Conservation (phyloP, 2,113 vertebrate genomes). For the Ochotona princeps region DNA sequence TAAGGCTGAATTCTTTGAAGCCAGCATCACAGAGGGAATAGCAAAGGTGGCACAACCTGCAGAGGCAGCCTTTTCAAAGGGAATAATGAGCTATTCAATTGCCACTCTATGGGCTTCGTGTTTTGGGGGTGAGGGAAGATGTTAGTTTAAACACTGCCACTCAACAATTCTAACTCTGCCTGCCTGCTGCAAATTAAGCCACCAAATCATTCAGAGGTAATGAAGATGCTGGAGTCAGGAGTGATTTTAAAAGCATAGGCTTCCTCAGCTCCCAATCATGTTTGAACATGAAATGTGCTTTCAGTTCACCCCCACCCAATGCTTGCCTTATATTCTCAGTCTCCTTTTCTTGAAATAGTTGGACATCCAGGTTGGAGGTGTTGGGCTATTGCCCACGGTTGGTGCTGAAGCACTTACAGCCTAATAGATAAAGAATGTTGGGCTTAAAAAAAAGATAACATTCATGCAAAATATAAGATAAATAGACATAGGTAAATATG, state of each 20-base stretch:
- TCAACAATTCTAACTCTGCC: slow-evolving; percentile 42
- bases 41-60: slow-evolving; percentile 33
- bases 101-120: slow-evolving; percentile 11
- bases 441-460: too few species aligned
- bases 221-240: neutral
- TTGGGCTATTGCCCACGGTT: neutral
- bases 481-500: too few species aligned
- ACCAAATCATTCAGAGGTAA: slow-evolving; percentile 33
- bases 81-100: slow-evolving; percentile 72
- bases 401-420: neutral
- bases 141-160: slow-evolving; percentile 42
- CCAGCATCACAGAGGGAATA: neutral
- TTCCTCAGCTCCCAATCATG: neutral
- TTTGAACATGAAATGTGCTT: slow-evolving; percentile 45
- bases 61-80: slow-evolving; percentile 48
- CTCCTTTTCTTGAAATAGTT: neutral
- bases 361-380: neutral
- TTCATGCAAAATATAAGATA: too few species aligned
- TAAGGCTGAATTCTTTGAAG: slow-evolving; percentile 27
- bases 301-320: neutral
- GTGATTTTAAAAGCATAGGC: neutral
- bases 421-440: neutral
- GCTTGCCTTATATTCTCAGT: neutral
- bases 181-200: slow-evolving; percentile 49
- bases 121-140: slow-evolving; percentile 12